These are phyloP conservation scores for Diplodus sargus DNA, from an alignment of 2,797 vertebrate species.

Conservation along the genomic window DNA sequence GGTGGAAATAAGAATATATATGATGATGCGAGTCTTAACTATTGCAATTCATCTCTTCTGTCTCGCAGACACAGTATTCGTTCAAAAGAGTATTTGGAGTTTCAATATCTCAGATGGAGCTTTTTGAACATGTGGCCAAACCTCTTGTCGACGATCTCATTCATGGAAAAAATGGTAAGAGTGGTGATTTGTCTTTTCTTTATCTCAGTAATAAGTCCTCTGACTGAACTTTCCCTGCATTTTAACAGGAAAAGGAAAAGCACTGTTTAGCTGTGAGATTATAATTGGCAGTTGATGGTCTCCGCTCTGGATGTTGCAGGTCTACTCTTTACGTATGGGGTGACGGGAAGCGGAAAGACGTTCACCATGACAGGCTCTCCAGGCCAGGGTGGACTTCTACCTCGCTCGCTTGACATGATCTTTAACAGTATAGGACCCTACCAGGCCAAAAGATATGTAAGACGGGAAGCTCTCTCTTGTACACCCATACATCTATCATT, in stretches of 20 bases:
- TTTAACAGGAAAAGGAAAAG: neutral
- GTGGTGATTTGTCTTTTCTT: neutral
- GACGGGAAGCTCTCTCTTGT: conserved; percentile 51
- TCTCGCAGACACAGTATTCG: conserved; percentile 91
- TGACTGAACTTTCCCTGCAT: neutral
- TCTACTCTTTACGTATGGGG: conserved; percentile 95
- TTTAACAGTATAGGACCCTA: conserved; percentile 93
- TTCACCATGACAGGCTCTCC: conserved; percentile 97
- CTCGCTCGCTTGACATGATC: conserved; percentile 95
- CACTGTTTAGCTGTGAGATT: neutral
- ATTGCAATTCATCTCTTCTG: neutral
- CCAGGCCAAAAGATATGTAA: conserved; percentile 96
- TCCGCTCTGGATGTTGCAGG: conserved; percentile 79
- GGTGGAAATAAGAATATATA: neutral
- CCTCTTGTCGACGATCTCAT: conserved; percentile 94
- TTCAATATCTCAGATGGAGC: conserved; percentile 87
- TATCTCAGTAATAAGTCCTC: neutral
- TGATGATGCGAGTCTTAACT: neutral
- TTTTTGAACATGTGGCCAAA: conserved; percentile 92
- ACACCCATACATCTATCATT: neutral
- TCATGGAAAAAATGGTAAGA: conserved; percentile 93
- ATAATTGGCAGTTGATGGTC: neutral
- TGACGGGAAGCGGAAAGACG: conserved; percentile 97
- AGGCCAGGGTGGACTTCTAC: conserved; percentile 93
- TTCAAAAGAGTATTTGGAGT: conserved; percentile 96